Base-by-base conservation (phyloP, 2,797 vertebrate species). In the Rousettus madagascariensis region DNA sequence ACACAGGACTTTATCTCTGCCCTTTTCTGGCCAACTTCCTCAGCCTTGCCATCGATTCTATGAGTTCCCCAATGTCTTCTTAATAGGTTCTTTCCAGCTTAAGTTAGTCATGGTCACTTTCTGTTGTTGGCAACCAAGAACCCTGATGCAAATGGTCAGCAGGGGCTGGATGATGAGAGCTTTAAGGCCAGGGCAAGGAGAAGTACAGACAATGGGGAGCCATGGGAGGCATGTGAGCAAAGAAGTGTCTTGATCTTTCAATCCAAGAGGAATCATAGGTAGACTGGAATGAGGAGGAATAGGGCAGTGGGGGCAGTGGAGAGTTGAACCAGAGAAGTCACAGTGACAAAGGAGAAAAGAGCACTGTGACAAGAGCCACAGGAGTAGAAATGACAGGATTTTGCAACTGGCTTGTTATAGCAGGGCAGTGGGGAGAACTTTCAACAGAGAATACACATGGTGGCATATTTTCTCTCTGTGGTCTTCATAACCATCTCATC, bases 261-360 rank as follows among this genome's bases (percentile, higher is more conserved):
- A 22, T 61, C 36, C 71, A 65, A 59, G n/a, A 41, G 17, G 68
- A 88, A 30, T 46, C 84, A 36, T 36, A 16, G 0, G 51, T 22
- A 53, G 46, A 8, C n/a, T 16, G 15, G 57, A 38, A 17, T 6
- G n/a, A n/a, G 24, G 30, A 57, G 19, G 36, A 6, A 4, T 8
- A 19, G 19, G 74, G 17, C 51, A 28, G 13, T 0, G 0, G 65
- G 57, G 20, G 3, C 7, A 5, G 3, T 11, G 9, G 24, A 43
- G 15, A 41, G 61, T 38, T 36, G 16, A 66, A 36, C 41, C 16
- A 28, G 19, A 57, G 20, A 13, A 51, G 13, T 10, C 5, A 7
- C 2, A 24, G 24, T 53, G 65, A 68, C 33, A 36, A 24, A 33
- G 79, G 88, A 63, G 38, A 71, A 69, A 82, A 59, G 2, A 9